Percentiles rank a stretch among this genome's conserved stretches.
Evolutionary conservation across 2,888 invertebrate species (phyloP).

Genomic region (Formica aserva): DNA sequence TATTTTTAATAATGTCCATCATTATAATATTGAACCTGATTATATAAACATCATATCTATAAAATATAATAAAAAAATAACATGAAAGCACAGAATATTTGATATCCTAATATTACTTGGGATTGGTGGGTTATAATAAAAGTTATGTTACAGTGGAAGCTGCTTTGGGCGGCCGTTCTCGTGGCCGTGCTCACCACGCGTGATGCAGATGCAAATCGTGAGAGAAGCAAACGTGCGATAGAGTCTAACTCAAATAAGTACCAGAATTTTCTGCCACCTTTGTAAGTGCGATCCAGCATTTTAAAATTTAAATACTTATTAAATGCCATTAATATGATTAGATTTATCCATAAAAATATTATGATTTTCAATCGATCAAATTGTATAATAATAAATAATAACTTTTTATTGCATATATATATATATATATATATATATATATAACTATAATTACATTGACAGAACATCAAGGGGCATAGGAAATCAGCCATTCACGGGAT

Average conservation of each 20-base stretch:
- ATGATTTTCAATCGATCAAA: not conserved
- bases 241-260: conserved; percentile 73
- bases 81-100: not conserved
- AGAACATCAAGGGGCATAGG: conserved; percentile 21
- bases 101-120: not conserved
- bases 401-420: not conserved
- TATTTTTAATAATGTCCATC: not conserved
- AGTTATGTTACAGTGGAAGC: conserved; percentile 78
- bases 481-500: conserved; percentile 4
- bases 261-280: conserved; percentile 80
- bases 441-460: conserved; percentile 15
- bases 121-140: not conserved
- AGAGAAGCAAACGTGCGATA: conserved; percentile 82
- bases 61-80: not conserved
- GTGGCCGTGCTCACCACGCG: conserved; percentile 82
- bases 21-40: not conserved
- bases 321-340: not conserved
- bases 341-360: not conserved
- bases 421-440: not conserved
- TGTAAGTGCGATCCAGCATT: conserved; percentile 68
- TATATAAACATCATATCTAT: not conserved
- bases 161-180: conserved; percentile 81
- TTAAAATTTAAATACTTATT: not conserved
- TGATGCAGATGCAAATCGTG: conserved; percentile 79
- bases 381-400: conserved; percentile 3